A percentile compares a stretch with the other conserved stretches of the same genome.
These are phyloP conservation scores for Gadopsis marmoratus DNA, from an alignment of 2,797 vertebrate genomes.

Conservation along the genomic window DNA sequence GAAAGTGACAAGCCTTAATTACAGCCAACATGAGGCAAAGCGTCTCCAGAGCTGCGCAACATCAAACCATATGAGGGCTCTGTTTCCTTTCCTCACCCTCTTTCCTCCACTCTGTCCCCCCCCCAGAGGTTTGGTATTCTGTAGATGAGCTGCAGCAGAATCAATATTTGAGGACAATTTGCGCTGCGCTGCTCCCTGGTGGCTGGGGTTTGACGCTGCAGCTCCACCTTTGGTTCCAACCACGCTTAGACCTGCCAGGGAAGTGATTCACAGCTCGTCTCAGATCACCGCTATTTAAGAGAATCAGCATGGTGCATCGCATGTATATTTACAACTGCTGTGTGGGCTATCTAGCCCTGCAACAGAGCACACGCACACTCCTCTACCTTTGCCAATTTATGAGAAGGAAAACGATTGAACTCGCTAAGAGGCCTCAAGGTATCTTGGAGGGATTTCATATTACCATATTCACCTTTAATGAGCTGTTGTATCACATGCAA, in stretches of 20 bases:
- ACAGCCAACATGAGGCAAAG: conserved; percentile 19
- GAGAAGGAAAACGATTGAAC: conserved; percentile 42
- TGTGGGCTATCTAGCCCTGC: conserved; percentile 33
- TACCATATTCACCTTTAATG: conserved; percentile 69
- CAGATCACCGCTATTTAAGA: conserved; percentile 59
- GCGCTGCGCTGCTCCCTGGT: conserved; percentile 71
- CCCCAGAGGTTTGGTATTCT: conserved; percentile 64
- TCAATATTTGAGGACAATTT: conserved; percentile 84
- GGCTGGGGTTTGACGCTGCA: conserved; percentile 68
- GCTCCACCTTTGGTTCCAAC: conserved; percentile 50
- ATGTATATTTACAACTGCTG: conserved; percentile 49
- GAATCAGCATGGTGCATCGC: conserved; percentile 44
- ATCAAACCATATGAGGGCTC: conserved; percentile 41
- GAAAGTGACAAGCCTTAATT: conserved; percentile 30
- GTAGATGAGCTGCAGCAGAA: conserved; percentile 77
- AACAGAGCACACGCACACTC: conserved; percentile 34
- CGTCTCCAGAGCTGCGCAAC: conserved; percentile 24
- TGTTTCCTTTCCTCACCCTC: conserved; percentile 31
- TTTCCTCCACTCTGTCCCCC: not conserved
- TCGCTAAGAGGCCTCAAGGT: conserved; percentile 54
- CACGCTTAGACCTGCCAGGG: conserved; percentile 35
- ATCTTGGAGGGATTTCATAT: conserved; percentile 64
- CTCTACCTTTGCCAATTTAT: conserved; percentile 57
- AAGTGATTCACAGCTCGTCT: conserved; percentile 53
- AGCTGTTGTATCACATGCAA: conserved; percentile 55